Conservation (phyloP, 2,113 vertebrate species). For the Hippoglossus stenolepis region DNA sequence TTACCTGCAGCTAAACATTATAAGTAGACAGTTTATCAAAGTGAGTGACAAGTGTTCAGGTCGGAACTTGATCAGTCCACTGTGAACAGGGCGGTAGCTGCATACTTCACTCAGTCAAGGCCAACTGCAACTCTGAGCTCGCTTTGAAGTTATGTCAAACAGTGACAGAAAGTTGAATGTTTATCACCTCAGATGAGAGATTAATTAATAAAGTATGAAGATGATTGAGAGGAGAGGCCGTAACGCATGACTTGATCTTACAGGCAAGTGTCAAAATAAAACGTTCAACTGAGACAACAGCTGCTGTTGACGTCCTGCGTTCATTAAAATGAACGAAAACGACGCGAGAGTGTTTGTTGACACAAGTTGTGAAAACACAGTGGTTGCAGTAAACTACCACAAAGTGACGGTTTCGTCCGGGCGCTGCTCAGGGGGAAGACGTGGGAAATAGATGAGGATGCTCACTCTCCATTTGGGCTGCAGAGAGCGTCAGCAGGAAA, state of each 20-base stretch:
- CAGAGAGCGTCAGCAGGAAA: constrained; percentile 33
- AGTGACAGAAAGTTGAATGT: neutral
- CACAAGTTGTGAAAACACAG: neutral
- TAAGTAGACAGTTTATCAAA: constrained; percentile 4
- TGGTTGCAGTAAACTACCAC: neutral
- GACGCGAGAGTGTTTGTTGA: neutral
- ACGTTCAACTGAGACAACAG: neutral
- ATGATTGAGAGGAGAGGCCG: neutral
- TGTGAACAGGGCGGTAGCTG: neutral
- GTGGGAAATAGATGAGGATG: constrained; percentile 7
- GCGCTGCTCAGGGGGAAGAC: neutral
- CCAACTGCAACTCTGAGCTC: neutral
- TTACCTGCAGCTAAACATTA: constrained; percentile 11
- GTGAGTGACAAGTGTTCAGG: constrained; percentile 26
- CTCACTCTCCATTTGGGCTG: constrained; percentile 3
- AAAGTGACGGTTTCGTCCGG: neutral
- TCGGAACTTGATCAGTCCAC: constrained; percentile 22
- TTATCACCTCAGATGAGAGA: neutral
- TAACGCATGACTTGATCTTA: neutral
- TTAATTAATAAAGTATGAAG: neutral
- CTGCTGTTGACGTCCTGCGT: neutral
- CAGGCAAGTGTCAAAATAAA: neutral
- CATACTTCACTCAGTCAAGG: constrained; percentile 2
- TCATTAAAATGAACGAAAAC: neutral
- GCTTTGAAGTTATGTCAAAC: constrained; percentile 11